Evolutionary conservation across 92 coral and sea anemone species (phyloP).

Genomic region (Anthopleura xanthogrammica): DNA sequence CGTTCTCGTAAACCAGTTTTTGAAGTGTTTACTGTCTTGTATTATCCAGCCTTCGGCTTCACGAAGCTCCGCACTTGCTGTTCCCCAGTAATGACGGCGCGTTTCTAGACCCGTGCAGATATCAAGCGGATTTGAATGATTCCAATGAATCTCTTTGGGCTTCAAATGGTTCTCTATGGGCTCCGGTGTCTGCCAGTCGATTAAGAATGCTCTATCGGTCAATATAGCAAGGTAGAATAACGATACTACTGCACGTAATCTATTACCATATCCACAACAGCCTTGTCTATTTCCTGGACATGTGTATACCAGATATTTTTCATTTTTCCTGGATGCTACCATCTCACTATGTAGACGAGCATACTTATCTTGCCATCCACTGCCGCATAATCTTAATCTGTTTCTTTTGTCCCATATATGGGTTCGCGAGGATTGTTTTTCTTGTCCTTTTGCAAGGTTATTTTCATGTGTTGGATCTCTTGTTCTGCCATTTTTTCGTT

Average conservation of each 20-base stretch:
- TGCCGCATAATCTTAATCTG: slow-evolving; percentile 55
- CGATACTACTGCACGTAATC: slow-evolving; percentile 71
- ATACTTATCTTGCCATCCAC: slow-evolving; percentile 76
- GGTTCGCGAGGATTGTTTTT: neutral
- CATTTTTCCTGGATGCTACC: slow-evolving; percentile 33
- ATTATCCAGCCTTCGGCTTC: slow-evolving; percentile 72
- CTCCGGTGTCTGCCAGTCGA: slow-evolving; percentile 82
- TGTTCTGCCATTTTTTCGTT: neutral
- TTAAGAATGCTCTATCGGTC: slow-evolving; percentile 79
- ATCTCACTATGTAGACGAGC: slow-evolving; percentile 55
- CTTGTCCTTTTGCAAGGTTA: neutral
- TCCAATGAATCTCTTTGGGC: slow-evolving; percentile 85
- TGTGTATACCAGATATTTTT: slow-evolving; percentile 61
- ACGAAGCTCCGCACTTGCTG: slow-evolving; percentile 63
- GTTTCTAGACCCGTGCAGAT: slow-evolving; percentile 63
- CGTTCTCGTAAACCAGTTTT: slow-evolving; percentile 60
- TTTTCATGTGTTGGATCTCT: neutral
- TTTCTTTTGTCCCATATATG: neutral
- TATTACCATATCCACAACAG: slow-evolving; percentile 92
- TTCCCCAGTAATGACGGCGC: slow-evolving; percentile 83
- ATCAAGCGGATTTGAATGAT: slow-evolving; percentile 56
- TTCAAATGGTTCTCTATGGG: slow-evolving; percentile 72
- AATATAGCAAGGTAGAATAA: slow-evolving; percentile 80
- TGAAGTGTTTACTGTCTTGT: slow-evolving; percentile 54
- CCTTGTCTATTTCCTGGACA: slow-evolving; percentile 77